Conservation (phyloP, 2,113 vertebrate species). For the Psettodes erumei region DNA sequence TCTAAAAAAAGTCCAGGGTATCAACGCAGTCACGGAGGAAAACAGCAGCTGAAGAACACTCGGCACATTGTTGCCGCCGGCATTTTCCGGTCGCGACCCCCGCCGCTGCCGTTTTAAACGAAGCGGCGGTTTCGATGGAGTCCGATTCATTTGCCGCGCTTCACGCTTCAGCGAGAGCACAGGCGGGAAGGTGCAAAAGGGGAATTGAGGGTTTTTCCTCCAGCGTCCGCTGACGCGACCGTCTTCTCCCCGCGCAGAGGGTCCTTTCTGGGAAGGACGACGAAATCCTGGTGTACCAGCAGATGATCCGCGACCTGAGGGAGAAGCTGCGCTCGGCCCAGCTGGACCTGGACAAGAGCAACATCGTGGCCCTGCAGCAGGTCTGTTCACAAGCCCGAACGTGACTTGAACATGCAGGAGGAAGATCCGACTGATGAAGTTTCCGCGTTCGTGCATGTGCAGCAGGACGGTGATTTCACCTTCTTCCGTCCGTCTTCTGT, state of each 20-base stretch:
- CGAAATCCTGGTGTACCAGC: conserved; percentile 91
- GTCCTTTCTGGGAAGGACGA: conserved; percentile 93
- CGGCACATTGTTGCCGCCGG: not conserved
- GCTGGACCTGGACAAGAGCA: conserved; percentile 93
- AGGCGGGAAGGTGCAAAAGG: too few species aligned
- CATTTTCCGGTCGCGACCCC: too few species aligned
- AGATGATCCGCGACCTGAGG: conserved; percentile 88
- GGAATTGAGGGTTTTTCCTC: not conserved
- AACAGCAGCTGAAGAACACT: too few species aligned
- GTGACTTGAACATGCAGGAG: too few species aligned
- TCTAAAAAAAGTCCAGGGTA: not conserved
- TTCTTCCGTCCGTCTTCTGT: not conserved
- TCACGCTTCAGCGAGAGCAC: too few species aligned
- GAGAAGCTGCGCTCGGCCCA: conserved; percentile 90
- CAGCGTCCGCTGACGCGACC: conserved; percentile 10
- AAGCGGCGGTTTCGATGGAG: too few species aligned
- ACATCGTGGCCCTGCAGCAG: conserved; percentile 91
- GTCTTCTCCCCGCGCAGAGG: conserved; percentile 78
- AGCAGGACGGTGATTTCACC: not conserved
- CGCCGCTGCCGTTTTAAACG: too few species aligned
- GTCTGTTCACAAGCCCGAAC: too few species aligned
- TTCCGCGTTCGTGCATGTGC: not conserved
- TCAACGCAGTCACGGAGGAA: not conserved
- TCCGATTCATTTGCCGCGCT: too few species aligned
- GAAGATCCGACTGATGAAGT: too few species aligned